Percentiles rank a stretch among this genome's conserved stretches.
Evolutionary conservation across 1,140 invertebrate genomes (phyloP).

Genomic region (Drosophila repleta): DNA sequence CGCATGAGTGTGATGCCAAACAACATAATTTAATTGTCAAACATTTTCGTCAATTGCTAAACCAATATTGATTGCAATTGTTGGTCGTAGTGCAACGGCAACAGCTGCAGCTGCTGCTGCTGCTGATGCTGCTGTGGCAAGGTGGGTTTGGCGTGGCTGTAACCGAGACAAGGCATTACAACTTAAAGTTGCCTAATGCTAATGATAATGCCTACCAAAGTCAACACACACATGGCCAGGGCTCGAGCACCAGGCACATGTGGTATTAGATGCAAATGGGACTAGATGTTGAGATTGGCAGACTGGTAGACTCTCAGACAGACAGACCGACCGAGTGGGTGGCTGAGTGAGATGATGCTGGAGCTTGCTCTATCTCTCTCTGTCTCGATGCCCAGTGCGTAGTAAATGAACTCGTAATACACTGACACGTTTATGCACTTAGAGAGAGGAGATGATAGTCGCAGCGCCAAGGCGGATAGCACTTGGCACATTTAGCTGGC

Average conservation of each 20-base stretch:
- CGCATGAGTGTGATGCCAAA: conserved; percentile 25
- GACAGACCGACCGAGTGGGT: conserved; percentile 5
- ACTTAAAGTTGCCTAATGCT: conserved; percentile 71
- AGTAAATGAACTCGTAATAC: conserved; percentile 79
- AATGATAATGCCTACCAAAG: conserved; percentile 78
- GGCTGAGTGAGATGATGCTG: neutral
- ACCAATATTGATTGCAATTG: conserved; percentile 64
- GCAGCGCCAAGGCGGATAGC: conserved; percentile 33
- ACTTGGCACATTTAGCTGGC: conserved; percentile 71
- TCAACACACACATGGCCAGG: conserved; percentile 59
- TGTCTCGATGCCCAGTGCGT: conserved; percentile 31
- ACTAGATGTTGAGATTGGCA: conserved; percentile 31
- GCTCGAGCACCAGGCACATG: conserved; percentile 39
- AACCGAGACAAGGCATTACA: conserved; percentile 51
- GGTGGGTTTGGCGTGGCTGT: conserved; percentile 7
- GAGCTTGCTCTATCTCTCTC: too few species aligned
- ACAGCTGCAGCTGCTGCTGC: conserved; percentile 16
- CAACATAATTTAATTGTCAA: conserved; percentile 63
- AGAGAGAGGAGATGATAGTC: conserved; percentile 35
- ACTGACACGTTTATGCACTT: conserved; percentile 79
- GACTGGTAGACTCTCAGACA: neutral
- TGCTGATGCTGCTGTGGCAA: conserved; percentile 8
- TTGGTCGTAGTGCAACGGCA: conserved; percentile 7
- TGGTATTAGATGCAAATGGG: conserved; percentile 46
- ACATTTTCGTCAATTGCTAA: conserved; percentile 58